Conservation (phyloP, 2,888 invertebrate species). For the Linnaemya vulpina region DNA sequence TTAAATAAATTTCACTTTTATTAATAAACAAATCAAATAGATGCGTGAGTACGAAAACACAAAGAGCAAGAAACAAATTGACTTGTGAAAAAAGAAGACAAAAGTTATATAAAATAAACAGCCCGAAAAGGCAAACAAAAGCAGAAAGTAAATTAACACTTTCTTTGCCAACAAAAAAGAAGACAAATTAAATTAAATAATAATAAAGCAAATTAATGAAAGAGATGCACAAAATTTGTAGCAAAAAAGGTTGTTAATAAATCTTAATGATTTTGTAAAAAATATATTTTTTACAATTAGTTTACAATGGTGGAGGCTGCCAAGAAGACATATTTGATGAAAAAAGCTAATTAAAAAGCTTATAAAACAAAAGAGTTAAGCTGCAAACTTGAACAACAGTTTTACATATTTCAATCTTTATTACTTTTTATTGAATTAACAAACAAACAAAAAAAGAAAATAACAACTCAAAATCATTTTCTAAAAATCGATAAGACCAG, state of each 20-base stretch:
- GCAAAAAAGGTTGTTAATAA: no score
- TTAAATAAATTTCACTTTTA: conserved; percentile 47
- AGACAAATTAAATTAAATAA: neutral
- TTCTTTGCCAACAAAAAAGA: conserved; percentile 10
- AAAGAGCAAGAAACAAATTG: neutral
- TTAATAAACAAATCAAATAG: conserved; percentile 7
- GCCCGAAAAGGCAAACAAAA: conserved; percentile 2
- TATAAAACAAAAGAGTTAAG: conserved; percentile 20
- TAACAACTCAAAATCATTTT: neutral
- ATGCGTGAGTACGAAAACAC: neutral
- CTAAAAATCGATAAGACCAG: neutral
- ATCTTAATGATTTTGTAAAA: neutral
- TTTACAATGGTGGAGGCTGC: neutral
- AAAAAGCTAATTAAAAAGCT: neutral
- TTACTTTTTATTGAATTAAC: neutral
- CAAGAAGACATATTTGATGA: neutral
- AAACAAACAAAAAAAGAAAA: neutral
- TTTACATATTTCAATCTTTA: neutral
- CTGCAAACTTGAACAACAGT: neutral
- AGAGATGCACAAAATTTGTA: neutral
- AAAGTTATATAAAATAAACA: neutral
- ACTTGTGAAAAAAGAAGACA: neutral
- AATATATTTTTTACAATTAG: neutral
- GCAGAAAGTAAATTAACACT: conserved; percentile 1
- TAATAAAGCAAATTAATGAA: neutral